Base-by-base conservation (phyloP, 2,888 invertebrate genomes). In the Aromia moschata region DNA sequence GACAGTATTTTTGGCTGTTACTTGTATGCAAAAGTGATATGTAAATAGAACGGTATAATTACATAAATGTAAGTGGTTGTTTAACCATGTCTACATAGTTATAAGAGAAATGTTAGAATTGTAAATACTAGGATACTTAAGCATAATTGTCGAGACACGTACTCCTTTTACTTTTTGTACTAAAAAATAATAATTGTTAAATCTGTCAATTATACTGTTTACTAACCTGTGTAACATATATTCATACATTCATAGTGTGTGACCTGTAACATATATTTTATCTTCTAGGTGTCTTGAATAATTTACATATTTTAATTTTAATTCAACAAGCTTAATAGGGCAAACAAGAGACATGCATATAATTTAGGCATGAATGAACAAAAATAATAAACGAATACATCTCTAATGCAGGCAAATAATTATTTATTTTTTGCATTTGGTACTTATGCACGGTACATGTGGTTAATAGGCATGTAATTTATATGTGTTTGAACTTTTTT, bases 1-100 rank as follows among this genome's bases (percentile, higher is more conserved):
- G 37, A 14, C 38, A 47, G 45, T 46, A 55, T 17, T 41, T 33
- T 54, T 44, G 41, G 52, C 52, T 58, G 45, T 20, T 54, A 36
- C 37, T 41, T 58, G n/a, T 43, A 55, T 20, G 43, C 38, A 36
- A 49, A 53, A 45, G 59, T 59, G 55, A 59, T 55, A 59, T 59
- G 59, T 59, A 58, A 40, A 58, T 58, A 58, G 37, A 43, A 20
- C n/a, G 33, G 36, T 47, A 37, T 45, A 30, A 45, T 45, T 45
- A 30, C 9, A 14, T 37, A 47, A 11, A 1, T 47, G 7, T 7
- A 18, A 36, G n/a, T n/a, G n/a, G n/a, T n/a, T n/a, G n/a, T n/a
- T n/a, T 25, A 25, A 25, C 7, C 3, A 25, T 25, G 25, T 25
- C 25, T 25, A 25, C 3, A 7, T 3, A 25, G n/a, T n/a, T n/a